Evolutionary conservation across 2,888 invertebrate genomes (phyloP), one percentile per base, ranked within the genome.

Genomic region (Trisateles emortualis): DNA sequence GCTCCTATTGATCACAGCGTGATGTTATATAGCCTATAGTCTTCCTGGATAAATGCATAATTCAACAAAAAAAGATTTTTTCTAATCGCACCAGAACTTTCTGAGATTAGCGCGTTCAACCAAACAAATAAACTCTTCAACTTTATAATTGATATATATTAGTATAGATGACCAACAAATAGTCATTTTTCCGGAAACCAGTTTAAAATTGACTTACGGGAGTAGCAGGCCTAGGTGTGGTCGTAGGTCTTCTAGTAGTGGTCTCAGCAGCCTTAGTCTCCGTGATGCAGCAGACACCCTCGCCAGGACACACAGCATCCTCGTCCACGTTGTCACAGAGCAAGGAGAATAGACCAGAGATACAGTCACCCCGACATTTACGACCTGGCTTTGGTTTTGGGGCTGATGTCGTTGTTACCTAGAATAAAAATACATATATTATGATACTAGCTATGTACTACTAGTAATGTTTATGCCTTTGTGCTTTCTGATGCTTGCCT

Each of bases 271-370:
- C 53, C 14, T 71, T 67, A 14, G 64, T 86, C 59, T 94, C 93
- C 0, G 94, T 95, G 64, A 97, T 93, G 81, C 98, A 98, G 83
- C 98, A 98, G 46, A 95, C 95, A 14, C 95, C 96, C 17, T 96
- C 96, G 11, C 94, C 94, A 0, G 96, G 95, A 76, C 97, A 97
- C 51, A 93, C 92, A 0, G 97, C 97, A 0, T 96, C 95, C 1
- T 95, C 92, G 76, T 98, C 97, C 47, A 98, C 95, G 72, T 96
- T 96, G 76, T 98, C 97, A 79, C 98, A 98, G 66, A 98, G 95
- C 46, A 98, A 89, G 6, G 97, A 96, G 78, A 98, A 95, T 30
- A 98, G 90, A 0, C 96, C 96, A 55, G 95, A 96, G 69, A 97
- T 96, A 86, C 98, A 98, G 79, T 97, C 97, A 0, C 98, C 98